Conservation (phyloP, 2,888 invertebrate species). For the Pseudococcus jackbeardsleyi region DNA sequence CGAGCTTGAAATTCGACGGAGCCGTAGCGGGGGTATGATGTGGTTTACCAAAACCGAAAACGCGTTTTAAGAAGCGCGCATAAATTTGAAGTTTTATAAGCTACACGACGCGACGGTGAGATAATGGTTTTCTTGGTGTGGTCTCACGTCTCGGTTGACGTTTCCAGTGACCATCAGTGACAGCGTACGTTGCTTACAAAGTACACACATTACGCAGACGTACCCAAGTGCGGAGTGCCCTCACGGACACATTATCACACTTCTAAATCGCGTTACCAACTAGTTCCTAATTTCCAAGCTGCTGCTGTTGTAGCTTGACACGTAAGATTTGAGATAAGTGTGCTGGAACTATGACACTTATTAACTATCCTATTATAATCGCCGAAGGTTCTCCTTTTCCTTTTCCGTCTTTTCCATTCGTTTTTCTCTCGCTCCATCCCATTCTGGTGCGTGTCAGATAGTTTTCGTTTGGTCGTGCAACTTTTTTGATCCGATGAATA, state of each 20-base stretch:
- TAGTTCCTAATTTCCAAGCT: neutral
- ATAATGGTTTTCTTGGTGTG: constrained; percentile 25
- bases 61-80: constrained; percentile 3
- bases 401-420: neutral
- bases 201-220: neutral
- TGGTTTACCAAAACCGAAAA: neutral
- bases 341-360: constrained; percentile 20
- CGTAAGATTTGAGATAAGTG: constrained; percentile 13
- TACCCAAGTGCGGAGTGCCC: neutral
- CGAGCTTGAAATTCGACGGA: neutral
- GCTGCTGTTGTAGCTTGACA: constrained; percentile 7
- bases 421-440: neutral
- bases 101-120: neutral
- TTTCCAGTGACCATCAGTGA: constrained; percentile 19
- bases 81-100: constrained; percentile 16
- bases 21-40: neutral
- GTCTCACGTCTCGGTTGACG: neutral
- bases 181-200: constrained; percentile 13
- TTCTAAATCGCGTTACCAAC: neutral
- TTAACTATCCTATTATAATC: constrained; percentile 61
- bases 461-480: neutral
- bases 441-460: neutral
- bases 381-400: constrained; percentile 27
- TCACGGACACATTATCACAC: neutral
- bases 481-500: constrained; percentile 61